These are phyloP conservation scores for Aleadryas rufinucha DNA, from an alignment of 2,113 vertebrate genomes.

Conservation along the genomic window DNA sequence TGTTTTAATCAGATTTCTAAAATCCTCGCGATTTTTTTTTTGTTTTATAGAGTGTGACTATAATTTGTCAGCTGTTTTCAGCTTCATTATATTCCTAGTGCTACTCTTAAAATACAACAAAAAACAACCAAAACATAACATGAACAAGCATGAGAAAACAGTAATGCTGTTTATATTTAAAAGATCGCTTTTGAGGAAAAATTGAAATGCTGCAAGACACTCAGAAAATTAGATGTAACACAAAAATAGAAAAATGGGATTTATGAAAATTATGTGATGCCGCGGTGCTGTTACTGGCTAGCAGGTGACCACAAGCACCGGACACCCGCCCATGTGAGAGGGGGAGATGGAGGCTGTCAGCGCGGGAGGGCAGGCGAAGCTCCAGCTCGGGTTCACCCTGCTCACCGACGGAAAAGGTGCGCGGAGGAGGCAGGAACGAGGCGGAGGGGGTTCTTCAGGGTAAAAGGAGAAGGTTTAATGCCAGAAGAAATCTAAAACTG, in stretches of 20 bases:
- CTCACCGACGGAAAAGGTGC: too few relatives aligned
- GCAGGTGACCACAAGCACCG: too few relatives aligned
- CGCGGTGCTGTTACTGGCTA: too few relatives aligned
- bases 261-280: background rate
- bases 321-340: too few relatives aligned
- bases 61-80: background rate
- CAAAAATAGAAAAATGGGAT: background rate
- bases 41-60: background rate
- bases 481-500: too few relatives aligned
- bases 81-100: background rate
- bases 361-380: too few relatives aligned
- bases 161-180: background rate
- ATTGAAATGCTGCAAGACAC: background rate
- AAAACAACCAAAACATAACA: background rate
- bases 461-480: too few relatives aligned
- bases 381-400: too few relatives aligned
- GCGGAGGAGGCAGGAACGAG: too few relatives aligned
- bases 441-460: too few relatives aligned
- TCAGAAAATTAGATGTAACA: background rate
- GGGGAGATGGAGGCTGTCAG: too few relatives aligned
- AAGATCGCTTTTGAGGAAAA: background rate
- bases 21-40: background rate
- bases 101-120: background rate
- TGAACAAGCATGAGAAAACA: background rate
- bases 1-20: background rate